Percentiles rank a stretch among this genome's conserved stretches.
phyloP scores from a whole-genome alignment of 2,888 invertebrate species.

The Andrena bucephala region DNA sequence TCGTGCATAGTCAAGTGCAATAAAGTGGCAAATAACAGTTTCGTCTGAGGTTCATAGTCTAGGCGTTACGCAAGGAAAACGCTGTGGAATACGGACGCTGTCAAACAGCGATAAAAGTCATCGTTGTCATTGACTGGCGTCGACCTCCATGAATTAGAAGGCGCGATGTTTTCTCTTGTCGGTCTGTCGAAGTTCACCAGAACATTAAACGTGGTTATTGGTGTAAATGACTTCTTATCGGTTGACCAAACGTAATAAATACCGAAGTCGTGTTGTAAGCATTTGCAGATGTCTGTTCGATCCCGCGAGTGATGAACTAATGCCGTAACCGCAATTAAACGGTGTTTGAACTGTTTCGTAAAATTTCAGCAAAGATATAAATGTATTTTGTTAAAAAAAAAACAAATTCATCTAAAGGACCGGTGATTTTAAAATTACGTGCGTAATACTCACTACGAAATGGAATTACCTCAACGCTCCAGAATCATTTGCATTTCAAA shows the following conservation, averaged over 20 bases:
- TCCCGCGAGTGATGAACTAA: too few relatives aligned
- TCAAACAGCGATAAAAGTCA: constrained; percentile 35
- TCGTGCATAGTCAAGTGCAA: constrained; percentile 14
- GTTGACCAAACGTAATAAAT: background rate
- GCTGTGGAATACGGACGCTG: constrained; percentile 23
- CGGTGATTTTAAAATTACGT: too few relatives aligned
- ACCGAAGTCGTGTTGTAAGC: background rate
- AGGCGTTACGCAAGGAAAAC: constrained; percentile 49
- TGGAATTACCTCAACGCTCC: background rate
- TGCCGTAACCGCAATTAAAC: too few relatives aligned
- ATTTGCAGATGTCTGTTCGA: too few relatives aligned
- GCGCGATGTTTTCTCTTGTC: background rate
- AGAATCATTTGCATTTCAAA: constrained; percentile 8
- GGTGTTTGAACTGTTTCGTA: too few relatives aligned
- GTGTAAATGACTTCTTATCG: background rate
- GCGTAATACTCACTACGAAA: background rate
- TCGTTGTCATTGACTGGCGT: constrained; percentile 5
- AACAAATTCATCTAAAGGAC: too few relatives aligned
- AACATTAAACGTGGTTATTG: background rate
- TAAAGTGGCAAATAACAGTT: constrained; percentile 50
- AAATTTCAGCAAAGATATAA: too few relatives aligned
- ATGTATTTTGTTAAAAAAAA: too few relatives aligned
- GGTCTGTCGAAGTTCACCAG: background rate
- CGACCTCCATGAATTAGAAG: background rate
- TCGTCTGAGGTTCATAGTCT: constrained; percentile 61